Evolutionary conservation across 2,113 vertebrate species (phyloP), one percentile per base, ranked within the genome.

Genomic region (Canis aureus): DNA sequence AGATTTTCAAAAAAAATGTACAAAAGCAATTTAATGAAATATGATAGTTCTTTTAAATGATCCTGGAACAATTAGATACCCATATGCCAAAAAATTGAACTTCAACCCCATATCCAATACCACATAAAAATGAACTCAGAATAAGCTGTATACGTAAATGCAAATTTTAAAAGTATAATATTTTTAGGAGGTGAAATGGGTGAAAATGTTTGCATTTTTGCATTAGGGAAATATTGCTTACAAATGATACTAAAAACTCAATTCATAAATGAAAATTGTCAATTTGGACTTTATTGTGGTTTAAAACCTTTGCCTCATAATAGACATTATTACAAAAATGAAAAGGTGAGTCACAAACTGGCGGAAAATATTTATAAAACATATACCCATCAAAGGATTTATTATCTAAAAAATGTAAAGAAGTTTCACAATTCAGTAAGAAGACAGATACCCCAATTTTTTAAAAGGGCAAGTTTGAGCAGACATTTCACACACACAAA

Each of bases 271-370:
- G 23, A 73, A 82, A 91, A 91, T 25, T 82, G 20, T 43, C 16
- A 93, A 85, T 82, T 67, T 91, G 51, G 23, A 82, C 49, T 59
- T 94, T 8, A 88, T 49, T 57, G 73, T n/a, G 87, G 74, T 83
- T 95, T 71, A 64, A 71, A 87, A 57, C 15, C 35, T 83, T 57
- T 73, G n/a, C 27, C 43, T 23, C 64, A 91, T 60, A 64, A 25
- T 69, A 79, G 19, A 64, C 8, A 60, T 76, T 67, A 51, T 53
- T 78, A 15, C 22, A 74, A 69, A 94, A 78, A 66, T 38, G 22
- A 60, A 85, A 78, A 88, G 16, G 11, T 12, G 62, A 95, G 74
- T 35, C 11, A 55, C 7, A 91, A 22, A 60, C 8, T 57, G 55
- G 53, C 19, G 64, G 76, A 94, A 94, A 78, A 69, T 71, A 91